A percentile compares a stretch with the other conserved stretches of the same genome.
These are phyloP conservation scores for Perithous albicinctus DNA, from an alignment of 2,888 invertebrate species.

Conservation along the genomic window DNA sequence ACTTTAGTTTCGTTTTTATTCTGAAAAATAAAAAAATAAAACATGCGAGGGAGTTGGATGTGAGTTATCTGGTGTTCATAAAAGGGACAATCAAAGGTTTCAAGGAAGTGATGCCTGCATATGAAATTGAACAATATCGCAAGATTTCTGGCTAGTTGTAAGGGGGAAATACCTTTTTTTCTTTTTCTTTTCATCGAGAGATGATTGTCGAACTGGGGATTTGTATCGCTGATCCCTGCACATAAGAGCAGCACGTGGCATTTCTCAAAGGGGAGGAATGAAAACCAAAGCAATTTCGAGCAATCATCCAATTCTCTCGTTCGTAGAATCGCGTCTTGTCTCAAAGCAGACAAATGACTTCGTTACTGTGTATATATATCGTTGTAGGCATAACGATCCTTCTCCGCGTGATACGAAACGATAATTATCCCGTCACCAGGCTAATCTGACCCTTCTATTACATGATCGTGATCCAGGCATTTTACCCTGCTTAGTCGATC, in stretches of 20 bases:
- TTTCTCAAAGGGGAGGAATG: conserved; percentile 60
- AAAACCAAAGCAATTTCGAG: conserved; percentile 77
- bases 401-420: conserved; percentile 64
- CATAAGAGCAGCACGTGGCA: conserved; percentile 52
- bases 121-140: conserved; percentile 17
- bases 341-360: conserved; percentile 77
- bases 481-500: background rate
- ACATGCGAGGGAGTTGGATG: no score
- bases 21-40: no score
- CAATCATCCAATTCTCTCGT: conserved; percentile 78
- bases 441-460: conserved; percentile 36
- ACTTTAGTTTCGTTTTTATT: no score
- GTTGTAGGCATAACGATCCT: conserved; percentile 52
- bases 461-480: conserved; percentile 1
- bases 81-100: background rate
- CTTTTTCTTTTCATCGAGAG: conserved; percentile 3
- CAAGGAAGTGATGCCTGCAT: background rate
- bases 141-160: conserved; percentile 5
- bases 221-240: conserved; percentile 12
- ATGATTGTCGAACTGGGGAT: conserved; percentile 4
- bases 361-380: conserved; percentile 71
- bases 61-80: background rate
- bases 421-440: conserved; percentile 66
- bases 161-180: no score
- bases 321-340: conserved; percentile 66